Evolutionary conservation across 2,113 vertebrate genomes (phyloP), one percentile per base, ranked within the genome.

Genomic region (Ceyx cyanopectus): DNA sequence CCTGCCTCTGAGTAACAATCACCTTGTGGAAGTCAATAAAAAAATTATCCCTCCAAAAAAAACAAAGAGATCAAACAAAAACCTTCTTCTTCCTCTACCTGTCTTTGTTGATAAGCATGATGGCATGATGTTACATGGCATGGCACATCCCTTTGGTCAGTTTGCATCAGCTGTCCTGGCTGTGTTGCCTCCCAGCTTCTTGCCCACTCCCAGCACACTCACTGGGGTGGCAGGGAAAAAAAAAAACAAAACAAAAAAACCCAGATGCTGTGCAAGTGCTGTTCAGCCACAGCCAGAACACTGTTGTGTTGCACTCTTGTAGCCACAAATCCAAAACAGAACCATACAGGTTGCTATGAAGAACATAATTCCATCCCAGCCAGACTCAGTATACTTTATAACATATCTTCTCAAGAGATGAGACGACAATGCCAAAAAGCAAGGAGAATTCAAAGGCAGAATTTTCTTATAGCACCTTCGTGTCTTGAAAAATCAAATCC

Each of bases 401-500:
- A 76, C 0, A 15, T 11, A 77, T 96, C 94, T 93, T 96, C 92
- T 89, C 72, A 91, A 82, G 21, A 61, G 94, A 67, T 50, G 81
- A 29, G 69, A 85, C 0, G 9, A 41, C 60, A 94, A 50, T 72
- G 62, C 40, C 90, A 92, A 81, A 43, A 82, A 75, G 40, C 51
- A 91, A 37, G 83, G 60, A 92, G 90, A 80, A 89, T 67, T 93
- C 92, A 90, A 79, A 24, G 43, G 65, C 50, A 50, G 81, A 60
- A 61, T 77, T 92, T 93, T 88, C 91, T 84, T 16, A 90, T 1
- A 78, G 40, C 61, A 75, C 86, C 80, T 95, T 89, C 54, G 0
- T 46, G 62, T 89, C 92, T 96, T 97, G 79, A 57, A 62, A 92
- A 86, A 53, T 70, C 27, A 94, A 84, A 89, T 96, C 91, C 74